Base-by-base conservation (phyloP, 2,113 vertebrate genomes). In the Cisticola juncidis region DNA sequence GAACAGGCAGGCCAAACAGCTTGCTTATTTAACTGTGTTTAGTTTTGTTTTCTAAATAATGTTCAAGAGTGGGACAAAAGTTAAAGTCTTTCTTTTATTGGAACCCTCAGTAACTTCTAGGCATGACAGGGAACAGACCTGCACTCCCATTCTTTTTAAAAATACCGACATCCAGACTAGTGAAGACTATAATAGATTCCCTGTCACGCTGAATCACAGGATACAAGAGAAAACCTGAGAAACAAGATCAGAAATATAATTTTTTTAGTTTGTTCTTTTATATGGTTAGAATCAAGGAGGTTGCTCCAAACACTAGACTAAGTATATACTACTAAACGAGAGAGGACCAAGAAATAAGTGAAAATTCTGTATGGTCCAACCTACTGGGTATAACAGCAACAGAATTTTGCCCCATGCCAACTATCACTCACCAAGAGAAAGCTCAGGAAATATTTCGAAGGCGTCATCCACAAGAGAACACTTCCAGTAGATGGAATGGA, bases 1-100 rank as follows among this genome's bases (percentile, higher is more conserved):
- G 5, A 47, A 12, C 15, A 54, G 12, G 8, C 7, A 83, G 8
- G 12, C 8, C 10, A 10, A 69, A 2, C 3, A 28, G 0, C 20
- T 57, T 69, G 3, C 12, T 83, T 70, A 45, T 4, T 65, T 57
- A 51, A 33, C 3, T 38, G 15, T 51, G 36, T 51, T 51, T 36
- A 31, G 11, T 65, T 77, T 71, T 76, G 1, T 9, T 70, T 5
- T 38, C 26, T 50, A 54, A 50, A 44, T 25, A 47, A 4, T 61
- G 3, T 70, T 73, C 11, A 20, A 14, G 9, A 31, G 5, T 25
- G 13, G 14, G 11, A 50, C 2, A 2, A 62, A 77, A 51, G 14
- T 48, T 57, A 76, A 42, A 33, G 9, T 3, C 3, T 50, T 1
- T 42, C 17, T 65, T 65, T 79, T 60, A 40, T 1, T 38, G 4